Evolutionary conservation across 2,888 invertebrate species (phyloP).

Genomic region (Psylliodes chrysocephalus): DNA sequence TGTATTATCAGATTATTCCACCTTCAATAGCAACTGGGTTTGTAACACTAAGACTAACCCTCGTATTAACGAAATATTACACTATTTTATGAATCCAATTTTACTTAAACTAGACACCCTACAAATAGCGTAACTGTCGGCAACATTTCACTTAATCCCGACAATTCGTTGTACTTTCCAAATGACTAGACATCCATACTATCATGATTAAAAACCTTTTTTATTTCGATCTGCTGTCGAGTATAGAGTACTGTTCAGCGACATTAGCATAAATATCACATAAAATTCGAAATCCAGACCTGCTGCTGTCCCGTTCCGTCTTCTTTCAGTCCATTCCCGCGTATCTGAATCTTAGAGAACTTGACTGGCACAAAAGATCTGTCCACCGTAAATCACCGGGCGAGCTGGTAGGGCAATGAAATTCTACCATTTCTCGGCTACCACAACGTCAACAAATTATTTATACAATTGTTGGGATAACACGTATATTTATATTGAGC

Average conservation of each 20-base stretch:
- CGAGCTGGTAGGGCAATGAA: constrained; percentile 42
- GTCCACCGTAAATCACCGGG: constrained; percentile 63
- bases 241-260: constrained; percentile 45
- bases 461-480: constrained; percentile 40
- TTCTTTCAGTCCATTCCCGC: constrained; percentile 8
- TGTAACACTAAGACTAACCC: too few relatives aligned
- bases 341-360: constrained; percentile 36
- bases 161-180: not conserved
- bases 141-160: not conserved
- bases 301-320: constrained; percentile 44
- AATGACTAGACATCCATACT: not conserved
- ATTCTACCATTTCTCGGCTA: constrained; percentile 44
- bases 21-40: too few relatives aligned
- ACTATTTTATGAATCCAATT: too few relatives aligned
- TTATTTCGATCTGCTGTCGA: constrained; percentile 14
- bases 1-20: too few relatives aligned
- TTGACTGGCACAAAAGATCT: constrained; percentile 64
- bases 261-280: constrained; percentile 65
- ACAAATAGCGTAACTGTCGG: too few relatives aligned
- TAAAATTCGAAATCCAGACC: constrained; percentile 57
- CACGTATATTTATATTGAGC: constrained; percentile 11
- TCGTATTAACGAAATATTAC: too few relatives aligned
- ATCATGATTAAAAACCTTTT: constrained; percentile 1
- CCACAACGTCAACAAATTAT: constrained; percentile 47
- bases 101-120: too few relatives aligned